Conservation (phyloP, 2,888 invertebrate species). For the Plebejus melissa region DNA sequence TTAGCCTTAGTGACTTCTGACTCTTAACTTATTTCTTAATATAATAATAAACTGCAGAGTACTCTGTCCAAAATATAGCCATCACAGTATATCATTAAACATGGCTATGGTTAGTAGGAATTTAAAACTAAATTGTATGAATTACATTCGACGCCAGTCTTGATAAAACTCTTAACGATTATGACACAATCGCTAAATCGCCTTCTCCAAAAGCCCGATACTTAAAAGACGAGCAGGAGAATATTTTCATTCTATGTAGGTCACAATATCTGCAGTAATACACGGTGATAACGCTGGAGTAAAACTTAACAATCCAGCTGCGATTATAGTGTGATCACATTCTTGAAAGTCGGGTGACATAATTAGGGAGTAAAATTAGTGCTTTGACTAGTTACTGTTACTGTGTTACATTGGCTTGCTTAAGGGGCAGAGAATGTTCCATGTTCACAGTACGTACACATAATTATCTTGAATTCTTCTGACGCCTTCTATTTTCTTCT, state of each 20-base stretch:
- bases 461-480: too few species aligned
- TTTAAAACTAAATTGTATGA: neutral
- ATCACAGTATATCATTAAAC: neutral
- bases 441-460: too few species aligned
- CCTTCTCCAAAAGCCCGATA: neutral
- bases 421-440: too few species aligned
- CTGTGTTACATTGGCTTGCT: neutral
- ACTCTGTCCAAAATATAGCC: too few species aligned
- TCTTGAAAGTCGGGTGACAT: neutral
- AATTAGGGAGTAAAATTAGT: neutral
- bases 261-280: slow-evolving; percentile 25
- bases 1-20: too few species aligned
- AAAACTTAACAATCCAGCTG: slow-evolving; percentile 13
- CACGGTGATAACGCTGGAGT: slow-evolving; percentile 15
- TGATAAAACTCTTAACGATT: slow-evolving; percentile 15
- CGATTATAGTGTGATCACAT: slow-evolving; percentile 7
- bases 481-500: too few species aligned
- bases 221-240: slow-evolving; percentile 4
- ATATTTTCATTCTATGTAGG: slow-evolving; percentile 25
- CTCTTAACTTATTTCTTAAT: too few species aligned
- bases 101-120: neutral
- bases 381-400: neutral
- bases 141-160: neutral
- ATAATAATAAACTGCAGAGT: too few species aligned
- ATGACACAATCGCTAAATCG: neutral